These are phyloP conservation scores for Alectura lathami DNA, from an alignment of 2,113 vertebrate genomes.

Conservation along the genomic window DNA sequence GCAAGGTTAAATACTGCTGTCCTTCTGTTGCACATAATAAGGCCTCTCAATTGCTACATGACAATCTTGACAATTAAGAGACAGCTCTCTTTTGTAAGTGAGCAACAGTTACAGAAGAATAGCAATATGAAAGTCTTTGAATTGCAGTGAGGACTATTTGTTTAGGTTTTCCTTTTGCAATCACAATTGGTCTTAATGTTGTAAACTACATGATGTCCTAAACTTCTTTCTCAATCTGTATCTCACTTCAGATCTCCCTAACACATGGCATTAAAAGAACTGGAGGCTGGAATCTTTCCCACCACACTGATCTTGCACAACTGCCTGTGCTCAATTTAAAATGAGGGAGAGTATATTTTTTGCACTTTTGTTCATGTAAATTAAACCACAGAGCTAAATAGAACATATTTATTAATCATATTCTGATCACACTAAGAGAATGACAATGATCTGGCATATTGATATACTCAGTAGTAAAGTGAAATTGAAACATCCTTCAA, in stretches of 20 bases:
- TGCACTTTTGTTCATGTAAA: neutral
- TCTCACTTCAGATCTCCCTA: neutral
- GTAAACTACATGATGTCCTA: neutral
- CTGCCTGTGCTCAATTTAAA: neutral
- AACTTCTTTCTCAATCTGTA: neutral
- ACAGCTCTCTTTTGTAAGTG: neutral
- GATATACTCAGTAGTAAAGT: conserved; percentile 9
- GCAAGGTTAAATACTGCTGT: neutral
- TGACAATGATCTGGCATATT: neutral
- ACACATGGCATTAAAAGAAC: neutral
- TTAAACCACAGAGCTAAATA: neutral
- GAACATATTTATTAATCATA: neutral
- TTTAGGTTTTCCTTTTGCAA: neutral
- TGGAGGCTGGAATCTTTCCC: neutral
- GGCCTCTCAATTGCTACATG: neutral
- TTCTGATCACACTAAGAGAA: neutral
- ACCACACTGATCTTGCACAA: neutral
- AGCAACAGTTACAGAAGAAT: neutral
- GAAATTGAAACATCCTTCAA: conserved; percentile 41
- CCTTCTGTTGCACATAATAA: neutral
- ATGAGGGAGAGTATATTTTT: neutral
- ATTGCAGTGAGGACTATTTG: neutral
- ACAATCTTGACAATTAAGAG: neutral
- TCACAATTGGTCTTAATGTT: neutral
- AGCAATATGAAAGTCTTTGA: neutral